phyloP scores from a whole-genome alignment of 2,113 vertebrate species.

The Talpa occidentalis region DNA sequence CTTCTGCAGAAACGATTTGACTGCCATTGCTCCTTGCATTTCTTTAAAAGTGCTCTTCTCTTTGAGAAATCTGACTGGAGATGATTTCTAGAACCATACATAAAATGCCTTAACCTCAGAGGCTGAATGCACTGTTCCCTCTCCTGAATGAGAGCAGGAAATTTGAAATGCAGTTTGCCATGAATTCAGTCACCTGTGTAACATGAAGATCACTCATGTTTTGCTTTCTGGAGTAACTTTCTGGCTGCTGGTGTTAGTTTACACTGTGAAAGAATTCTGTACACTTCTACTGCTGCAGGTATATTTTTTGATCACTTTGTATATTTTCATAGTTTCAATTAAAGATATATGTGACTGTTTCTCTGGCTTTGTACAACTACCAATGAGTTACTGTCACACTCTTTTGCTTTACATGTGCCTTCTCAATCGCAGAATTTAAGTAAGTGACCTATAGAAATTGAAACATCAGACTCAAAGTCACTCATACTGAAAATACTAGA shows the following conservation, averaged over 20 bases:
- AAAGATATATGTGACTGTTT: background rate
- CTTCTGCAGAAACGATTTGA: background rate
- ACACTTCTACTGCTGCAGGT: background rate
- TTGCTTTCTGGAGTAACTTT: constrained; percentile 8
- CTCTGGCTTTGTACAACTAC: background rate
- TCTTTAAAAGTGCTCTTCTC: constrained; percentile 39
- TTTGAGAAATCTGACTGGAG: constrained; percentile 38
- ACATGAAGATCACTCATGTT: background rate
- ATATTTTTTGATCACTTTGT: background rate
- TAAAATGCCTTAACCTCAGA: background rate
- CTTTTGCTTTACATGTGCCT: background rate
- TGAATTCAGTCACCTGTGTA: background rate
- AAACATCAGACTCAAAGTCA: background rate
- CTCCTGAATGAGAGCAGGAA: background rate
- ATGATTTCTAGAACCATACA: background rate
- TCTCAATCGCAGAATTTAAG: background rate
- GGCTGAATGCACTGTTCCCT: background rate
- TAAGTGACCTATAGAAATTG: background rate
- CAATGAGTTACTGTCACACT: background rate
- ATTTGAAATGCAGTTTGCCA: background rate
- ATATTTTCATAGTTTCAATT: background rate
- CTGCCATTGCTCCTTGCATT: background rate
- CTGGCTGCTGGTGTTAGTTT: background rate
- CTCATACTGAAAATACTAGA: background rate
- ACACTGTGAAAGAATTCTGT: background rate